Base-by-base conservation (phyloP, 2,113 vertebrate species). In the Seriola quinqueradiata region DNA sequence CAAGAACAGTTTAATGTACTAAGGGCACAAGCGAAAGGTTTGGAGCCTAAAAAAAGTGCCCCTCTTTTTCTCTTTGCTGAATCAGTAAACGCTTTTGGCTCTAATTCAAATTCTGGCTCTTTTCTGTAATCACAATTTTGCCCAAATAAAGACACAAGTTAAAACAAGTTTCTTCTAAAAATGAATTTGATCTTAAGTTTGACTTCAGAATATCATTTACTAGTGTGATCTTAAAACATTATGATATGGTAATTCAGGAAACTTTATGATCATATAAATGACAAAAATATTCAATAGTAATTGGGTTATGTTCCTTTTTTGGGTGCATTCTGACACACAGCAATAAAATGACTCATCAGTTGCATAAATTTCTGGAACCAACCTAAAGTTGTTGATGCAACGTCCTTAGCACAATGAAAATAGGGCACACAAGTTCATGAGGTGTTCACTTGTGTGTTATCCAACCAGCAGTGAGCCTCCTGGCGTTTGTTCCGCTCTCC, bases 401-500 rank as follows among this genome's bases (percentile, higher is more conserved):
- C 32, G 74, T 81, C 70, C 68, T 54, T 7, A 42, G 38, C 70
- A 32, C 16, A 64, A 73, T 70, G 63, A 28, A 88, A 89, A 70
- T 73, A 75, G 84, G 83, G 42, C 82, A 83, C 76, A 72, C 32
- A 48, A 42, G 81, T 89, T 77, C 66, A 80, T 55, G 71, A 85
- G 89, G 87, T 80, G 84, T 81, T 68, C 73, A 67, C 77, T 81
- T 71, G 73, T 0, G 57, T 83, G 79, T 83, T 84, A 82, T 64
- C 79, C 88, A 87, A 83, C 64, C 21, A 68, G 70, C 89, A 75
- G 63, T 21, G 28, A 73, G 84, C 85, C 91, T 82, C 75, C 36
- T 83, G 89, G 90, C 87, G 1, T 90, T 85, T 90, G 80, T 87
- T 87, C 87, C 66, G 79, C 85, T 80, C 68, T 85, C 25, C 76